phyloP scores from a whole-genome alignment of 2,888 invertebrate genomes.

The Lasioglossum oenotherae region DNA sequence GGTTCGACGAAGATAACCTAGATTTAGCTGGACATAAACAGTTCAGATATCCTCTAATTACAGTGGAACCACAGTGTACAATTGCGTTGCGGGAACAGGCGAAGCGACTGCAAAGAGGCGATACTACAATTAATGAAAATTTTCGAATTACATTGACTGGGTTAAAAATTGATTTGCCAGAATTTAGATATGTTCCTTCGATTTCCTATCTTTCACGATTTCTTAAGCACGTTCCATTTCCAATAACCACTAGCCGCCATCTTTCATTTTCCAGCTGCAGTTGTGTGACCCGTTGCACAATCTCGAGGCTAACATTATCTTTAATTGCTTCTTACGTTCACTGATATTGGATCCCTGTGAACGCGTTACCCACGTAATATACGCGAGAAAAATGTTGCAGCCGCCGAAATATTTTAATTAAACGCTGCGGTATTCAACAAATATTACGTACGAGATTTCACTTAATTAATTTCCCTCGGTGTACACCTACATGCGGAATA shows the following conservation, averaged over 20 bases:
- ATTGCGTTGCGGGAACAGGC: background rate
- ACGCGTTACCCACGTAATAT: background rate
- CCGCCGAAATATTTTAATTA: conserved; percentile 5
- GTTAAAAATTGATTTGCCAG: background rate
- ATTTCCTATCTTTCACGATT: background rate
- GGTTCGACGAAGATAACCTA: background rate
- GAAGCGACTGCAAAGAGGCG: background rate
- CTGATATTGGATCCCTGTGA: background rate
- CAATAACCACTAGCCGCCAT: background rate
- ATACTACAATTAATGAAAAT: background rate
- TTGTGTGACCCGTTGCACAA: background rate
- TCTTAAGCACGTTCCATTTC: background rate
- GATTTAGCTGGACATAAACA: background rate
- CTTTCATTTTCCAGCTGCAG: background rate
- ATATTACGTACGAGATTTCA: background rate
- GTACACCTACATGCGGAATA: background rate
- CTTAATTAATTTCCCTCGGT: background rate
- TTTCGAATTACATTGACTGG: background rate
- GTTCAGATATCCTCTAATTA: background rate
- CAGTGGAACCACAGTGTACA: background rate
- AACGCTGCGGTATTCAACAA: background rate
- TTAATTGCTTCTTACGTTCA: conserved; percentile 12
- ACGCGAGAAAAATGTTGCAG: background rate
- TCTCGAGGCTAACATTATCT: conserved; percentile 5
- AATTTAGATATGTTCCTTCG: background rate